Evolutionary conservation across 1,140 invertebrate genomes (phyloP).

Genomic region (Sitophilus oryzae): DNA sequence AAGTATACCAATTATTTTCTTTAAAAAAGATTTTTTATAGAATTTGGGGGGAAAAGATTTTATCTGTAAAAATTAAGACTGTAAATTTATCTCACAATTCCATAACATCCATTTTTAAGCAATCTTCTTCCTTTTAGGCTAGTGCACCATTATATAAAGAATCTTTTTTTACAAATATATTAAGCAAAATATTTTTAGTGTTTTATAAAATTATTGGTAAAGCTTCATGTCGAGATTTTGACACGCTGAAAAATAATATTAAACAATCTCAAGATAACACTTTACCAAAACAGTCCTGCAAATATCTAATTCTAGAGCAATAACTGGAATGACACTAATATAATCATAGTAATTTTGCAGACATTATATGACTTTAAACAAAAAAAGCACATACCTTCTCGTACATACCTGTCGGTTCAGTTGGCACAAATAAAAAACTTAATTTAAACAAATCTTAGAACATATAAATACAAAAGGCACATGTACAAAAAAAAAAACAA

Average conservation of each 20-base stretch:
- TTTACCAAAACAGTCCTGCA: slow-evolving; percentile 35
- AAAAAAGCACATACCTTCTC: slow-evolving; percentile 20
- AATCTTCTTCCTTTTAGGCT: slow-evolving; percentile 20
- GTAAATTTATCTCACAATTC: slow-evolving; percentile 14
- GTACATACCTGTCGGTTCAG: slow-evolving; percentile 4
- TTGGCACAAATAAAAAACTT: slow-evolving; percentile 35
- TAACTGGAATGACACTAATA: slow-evolving; percentile 42
- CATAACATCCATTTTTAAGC: slow-evolving; percentile 19
- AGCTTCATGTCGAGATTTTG: slow-evolving; percentile 7
- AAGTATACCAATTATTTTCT: no score
- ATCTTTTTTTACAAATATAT: slow-evolving; percentile 25
- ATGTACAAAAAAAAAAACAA: slow-evolving; percentile 30
- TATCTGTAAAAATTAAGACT: slow-evolving; percentile 3
- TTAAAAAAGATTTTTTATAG: no score
- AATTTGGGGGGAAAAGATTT: slow-evolving; percentile 1
- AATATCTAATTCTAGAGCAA: slow-evolving; percentile 38
- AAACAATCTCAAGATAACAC: slow-evolving; percentile 7
- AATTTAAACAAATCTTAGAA: slow-evolving; percentile 26
- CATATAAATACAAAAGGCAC: slow-evolving; percentile 36
- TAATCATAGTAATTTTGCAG: slow-evolving; percentile 35
- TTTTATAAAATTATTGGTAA: slow-evolving; percentile 23
- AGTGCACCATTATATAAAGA: slow-evolving; percentile 27
- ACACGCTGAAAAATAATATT: slow-evolving; percentile 13
- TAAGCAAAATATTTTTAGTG: slow-evolving; percentile 26
- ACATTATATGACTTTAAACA: slow-evolving; percentile 11